Evolutionary conservation across 2,888 invertebrate genomes (phyloP).

Genomic region (Mimachlamys varia): DNA sequence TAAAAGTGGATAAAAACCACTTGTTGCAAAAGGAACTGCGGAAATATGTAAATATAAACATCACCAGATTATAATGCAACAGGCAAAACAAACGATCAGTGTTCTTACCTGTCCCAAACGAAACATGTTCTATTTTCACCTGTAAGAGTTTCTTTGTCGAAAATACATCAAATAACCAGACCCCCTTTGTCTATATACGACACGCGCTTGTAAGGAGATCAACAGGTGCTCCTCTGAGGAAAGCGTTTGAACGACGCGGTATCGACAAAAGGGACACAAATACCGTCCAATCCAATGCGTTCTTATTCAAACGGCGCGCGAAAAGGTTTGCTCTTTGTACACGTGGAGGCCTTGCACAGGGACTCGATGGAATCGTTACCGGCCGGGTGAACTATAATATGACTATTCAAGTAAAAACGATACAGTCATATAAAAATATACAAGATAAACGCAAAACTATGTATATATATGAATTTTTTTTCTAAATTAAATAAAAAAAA

Average conservation of each 20-base stretch:
- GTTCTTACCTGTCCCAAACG: neutral
- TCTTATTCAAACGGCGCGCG: neutral
- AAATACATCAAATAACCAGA: neutral
- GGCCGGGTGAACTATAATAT: too few species aligned
- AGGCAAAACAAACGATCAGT: neutral
- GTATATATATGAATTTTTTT: too few species aligned
- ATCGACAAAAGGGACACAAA: neutral
- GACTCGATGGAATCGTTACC: too few species aligned
- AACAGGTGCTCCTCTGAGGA: conserved; percentile 1
- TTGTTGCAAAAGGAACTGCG: neutral
- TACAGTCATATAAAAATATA: too few species aligned
- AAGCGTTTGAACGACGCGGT: conserved; percentile 31
- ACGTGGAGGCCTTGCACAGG: neutral
- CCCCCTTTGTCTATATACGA: conserved; percentile 3
- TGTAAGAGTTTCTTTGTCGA: conserved; percentile 22
- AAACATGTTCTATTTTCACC: conserved; percentile 30
- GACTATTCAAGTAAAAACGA: too few species aligned
- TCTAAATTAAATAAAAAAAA: too few species aligned
- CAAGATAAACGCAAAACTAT: too few species aligned
- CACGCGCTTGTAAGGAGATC: conserved; percentile 23
- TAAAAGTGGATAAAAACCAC: conserved; percentile 12
- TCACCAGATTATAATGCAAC: neutral
- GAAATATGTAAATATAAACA: neutral
- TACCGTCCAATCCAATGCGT: conserved; percentile 17
- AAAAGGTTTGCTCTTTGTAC: neutral